A percentile compares a stretch with the other conserved stretches of the same genome.
phyloP scores from a whole-genome alignment of 2,888 invertebrate genomes.

The Acleris emargana region DNA sequence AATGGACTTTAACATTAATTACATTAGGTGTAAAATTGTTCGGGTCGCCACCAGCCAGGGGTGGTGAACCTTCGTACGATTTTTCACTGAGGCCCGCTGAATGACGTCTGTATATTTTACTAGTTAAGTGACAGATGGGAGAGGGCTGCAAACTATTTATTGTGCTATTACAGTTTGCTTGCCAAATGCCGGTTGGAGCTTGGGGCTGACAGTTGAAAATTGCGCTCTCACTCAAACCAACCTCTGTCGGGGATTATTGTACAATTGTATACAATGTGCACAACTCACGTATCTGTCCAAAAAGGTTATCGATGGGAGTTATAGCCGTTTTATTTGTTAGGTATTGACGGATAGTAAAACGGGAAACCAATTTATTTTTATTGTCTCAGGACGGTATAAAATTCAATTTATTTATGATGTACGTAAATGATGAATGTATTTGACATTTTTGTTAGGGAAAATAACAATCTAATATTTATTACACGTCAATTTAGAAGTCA shows the following conservation, averaged over 20 bases:
- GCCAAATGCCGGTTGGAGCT: conserved; percentile 67
- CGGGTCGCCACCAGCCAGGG: conserved; percentile 59
- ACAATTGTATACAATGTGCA: conserved; percentile 47
- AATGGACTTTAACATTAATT: conserved; percentile 54
- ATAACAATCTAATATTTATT: conserved; percentile 19
- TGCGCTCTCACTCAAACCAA: conserved; percentile 56
- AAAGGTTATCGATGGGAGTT: conserved; percentile 50
- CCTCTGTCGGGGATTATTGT: conserved; percentile 59
- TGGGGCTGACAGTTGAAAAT: conserved; percentile 76
- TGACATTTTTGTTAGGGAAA: conserved; percentile 41
- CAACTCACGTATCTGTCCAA: conserved; percentile 48
- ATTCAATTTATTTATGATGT: conserved; percentile 77
- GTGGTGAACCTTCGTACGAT: conserved; percentile 68
- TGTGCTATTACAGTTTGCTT: conserved; percentile 77
- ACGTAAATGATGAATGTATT: conserved; percentile 55
- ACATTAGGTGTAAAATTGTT: conserved; percentile 39
- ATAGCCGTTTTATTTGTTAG: conserved; percentile 66
- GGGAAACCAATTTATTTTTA: conserved; percentile 70
- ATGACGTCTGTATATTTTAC: conserved; percentile 83
- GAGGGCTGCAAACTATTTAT: conserved; percentile 80
- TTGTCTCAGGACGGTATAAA: conserved; percentile 67
- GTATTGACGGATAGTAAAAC: conserved; percentile 70
- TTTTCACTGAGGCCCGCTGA: conserved; percentile 75
- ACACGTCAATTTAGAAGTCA: neutral
- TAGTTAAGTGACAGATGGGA: conserved; percentile 82